Evolutionary conservation across 2,888 invertebrate genomes (phyloP).

Genomic region (Psococerastis gibbosa): DNA sequence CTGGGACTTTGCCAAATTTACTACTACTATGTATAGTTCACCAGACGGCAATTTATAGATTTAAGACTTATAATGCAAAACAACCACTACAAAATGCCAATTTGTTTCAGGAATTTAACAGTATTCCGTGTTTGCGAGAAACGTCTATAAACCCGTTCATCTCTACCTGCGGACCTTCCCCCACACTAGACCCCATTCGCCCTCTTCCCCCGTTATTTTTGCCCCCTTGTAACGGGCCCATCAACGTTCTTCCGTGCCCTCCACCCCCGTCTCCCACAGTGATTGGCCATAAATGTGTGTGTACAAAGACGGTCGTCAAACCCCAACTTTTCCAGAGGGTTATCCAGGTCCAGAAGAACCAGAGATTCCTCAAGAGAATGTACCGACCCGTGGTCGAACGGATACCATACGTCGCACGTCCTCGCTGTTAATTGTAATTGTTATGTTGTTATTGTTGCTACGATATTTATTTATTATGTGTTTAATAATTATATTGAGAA

Average conservation of each 20-base stretch:
- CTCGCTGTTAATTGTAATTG: neutral
- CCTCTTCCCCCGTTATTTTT: neutral
- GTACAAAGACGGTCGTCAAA: conserved; percentile 6
- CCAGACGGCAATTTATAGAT: too few relatives aligned
- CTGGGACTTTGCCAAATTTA: too few relatives aligned
- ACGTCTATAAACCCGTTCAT: neutral
- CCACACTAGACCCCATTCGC: neutral
- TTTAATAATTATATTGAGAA: too few relatives aligned
- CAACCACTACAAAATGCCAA: too few relatives aligned
- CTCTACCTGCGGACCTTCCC: neutral
- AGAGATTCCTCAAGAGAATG: conserved; percentile 1
- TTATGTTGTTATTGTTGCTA: too few relatives aligned
- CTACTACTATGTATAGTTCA: too few relatives aligned
- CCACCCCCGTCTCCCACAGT: neutral
- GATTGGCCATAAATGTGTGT: conserved; percentile 2
- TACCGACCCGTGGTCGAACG: conserved; percentile 3
- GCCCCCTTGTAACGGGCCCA: neutral
- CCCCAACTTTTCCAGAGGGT: conserved; percentile 2
- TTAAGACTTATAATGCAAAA: too few relatives aligned
- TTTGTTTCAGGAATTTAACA: too few relatives aligned
- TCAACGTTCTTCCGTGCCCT: conserved; percentile 1
- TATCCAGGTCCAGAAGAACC: conserved; percentile 2
- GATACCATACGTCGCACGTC: conserved; percentile 1
- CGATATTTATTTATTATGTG: too few relatives aligned
- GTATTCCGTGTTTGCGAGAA: too few relatives aligned